Percentiles rank a stretch among this genome's conserved stretches.
These are phyloP conservation scores for Catostylus mosaicus DNA, from an alignment of 30 jellyfish, hydroid and myxozoan genomes.

Conservation along the genomic window DNA sequence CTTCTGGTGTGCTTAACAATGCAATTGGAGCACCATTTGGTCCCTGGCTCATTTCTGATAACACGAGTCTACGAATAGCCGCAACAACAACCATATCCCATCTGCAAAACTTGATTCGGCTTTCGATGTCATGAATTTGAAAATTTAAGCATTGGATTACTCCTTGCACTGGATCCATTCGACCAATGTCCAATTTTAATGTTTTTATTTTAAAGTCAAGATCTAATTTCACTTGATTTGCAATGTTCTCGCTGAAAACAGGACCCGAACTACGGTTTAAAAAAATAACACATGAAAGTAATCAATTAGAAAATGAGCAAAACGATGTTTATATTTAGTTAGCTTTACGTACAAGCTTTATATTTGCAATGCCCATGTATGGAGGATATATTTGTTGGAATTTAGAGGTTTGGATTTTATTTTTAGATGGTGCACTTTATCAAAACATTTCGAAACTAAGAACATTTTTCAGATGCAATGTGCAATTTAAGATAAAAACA, in stretches of 20 bases:
- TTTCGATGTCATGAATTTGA: constrained; percentile 62
- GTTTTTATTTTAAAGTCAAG: constrained; percentile 66
- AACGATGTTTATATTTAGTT: too few relatives aligned
- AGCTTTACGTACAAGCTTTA: too few relatives aligned
- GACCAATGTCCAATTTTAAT: constrained; percentile 60
- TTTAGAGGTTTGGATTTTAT: too few relatives aligned
- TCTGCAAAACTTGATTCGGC: constrained; percentile 78
- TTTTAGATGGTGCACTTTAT: too few relatives aligned
- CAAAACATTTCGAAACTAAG: too few relatives aligned
- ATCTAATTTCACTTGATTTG: constrained; percentile 93
- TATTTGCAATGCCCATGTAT: too few relatives aligned
- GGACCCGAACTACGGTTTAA: constrained; percentile 61
- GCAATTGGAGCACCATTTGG: constrained; percentile 80
- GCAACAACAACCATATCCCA: constrained; percentile 95
- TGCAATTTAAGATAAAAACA: too few relatives aligned
- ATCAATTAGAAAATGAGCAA: background rate
- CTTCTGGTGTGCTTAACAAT: constrained; percentile 87
- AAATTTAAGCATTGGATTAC: constrained; percentile 75
- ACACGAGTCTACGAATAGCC: constrained; percentile 71
- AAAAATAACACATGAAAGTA: background rate
- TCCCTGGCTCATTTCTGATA: constrained; percentile 83
- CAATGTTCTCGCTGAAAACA: constrained; percentile 73
- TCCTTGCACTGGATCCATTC: constrained; percentile 33
- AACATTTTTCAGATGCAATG: too few relatives aligned
- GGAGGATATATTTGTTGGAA: too few relatives aligned